A percentile compares a stretch with the other conserved stretches of the same genome.
Conservation (phyloP, 2,797 vertebrate genomes). For the Acridotheres tristis region DNA sequence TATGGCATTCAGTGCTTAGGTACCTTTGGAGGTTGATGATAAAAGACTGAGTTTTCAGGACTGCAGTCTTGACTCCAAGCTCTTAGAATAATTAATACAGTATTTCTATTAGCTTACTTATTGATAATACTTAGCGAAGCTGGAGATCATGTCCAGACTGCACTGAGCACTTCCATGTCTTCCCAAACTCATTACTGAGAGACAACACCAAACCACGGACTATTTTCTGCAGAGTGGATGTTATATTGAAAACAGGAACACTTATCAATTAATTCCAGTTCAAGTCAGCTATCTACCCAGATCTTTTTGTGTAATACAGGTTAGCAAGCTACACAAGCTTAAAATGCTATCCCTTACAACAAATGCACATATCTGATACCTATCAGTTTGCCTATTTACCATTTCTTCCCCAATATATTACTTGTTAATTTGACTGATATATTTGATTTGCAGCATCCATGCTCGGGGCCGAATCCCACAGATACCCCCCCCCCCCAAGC, state of each 20-base stretch:
- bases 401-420: neutral
- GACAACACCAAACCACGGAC: neutral
- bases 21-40: rapidly evolving
- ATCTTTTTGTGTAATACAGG: neutral
- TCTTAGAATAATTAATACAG: neutral
- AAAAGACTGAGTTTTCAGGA: neutral
- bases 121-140: neutral
- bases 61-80: neutral
- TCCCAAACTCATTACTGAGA: neutral
- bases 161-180: neutral
- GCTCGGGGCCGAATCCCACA: neutral
- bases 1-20: neutral
- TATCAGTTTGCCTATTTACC: neutral
- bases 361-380: neutral
- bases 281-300: neutral
- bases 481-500: neutral
- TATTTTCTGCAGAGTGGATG: neutral
- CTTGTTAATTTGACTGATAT: neutral
- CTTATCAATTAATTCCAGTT: neutral
- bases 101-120: neutral
- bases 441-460: neutral
- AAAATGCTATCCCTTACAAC: neutral
- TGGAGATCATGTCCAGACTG: neutral
- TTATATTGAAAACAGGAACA: neutral
- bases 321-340: neutral